Evolutionary conservation across 35 echinoderm and acorn worm species (phyloP).

Genomic region (Patiria miniata): DNA sequence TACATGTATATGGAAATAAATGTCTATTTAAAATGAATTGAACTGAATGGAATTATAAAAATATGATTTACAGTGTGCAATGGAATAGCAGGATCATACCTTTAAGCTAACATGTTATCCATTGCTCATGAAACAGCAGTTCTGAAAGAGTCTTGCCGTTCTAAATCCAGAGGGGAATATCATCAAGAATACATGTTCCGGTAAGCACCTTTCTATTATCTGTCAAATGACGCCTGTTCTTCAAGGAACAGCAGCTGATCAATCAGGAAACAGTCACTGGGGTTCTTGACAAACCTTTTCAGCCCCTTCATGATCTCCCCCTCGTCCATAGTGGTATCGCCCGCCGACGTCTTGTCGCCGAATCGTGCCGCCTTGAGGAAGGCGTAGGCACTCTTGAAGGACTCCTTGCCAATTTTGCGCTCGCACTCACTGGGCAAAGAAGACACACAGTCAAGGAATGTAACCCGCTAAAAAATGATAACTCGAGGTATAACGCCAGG

Average conservation of each 20-base stretch:
- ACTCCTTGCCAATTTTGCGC: slow-evolving; percentile 87
- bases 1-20: too few species aligned
- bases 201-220: neutral
- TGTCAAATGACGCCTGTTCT: slow-evolving; percentile 53
- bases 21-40: too few species aligned
- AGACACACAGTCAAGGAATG: slow-evolving; percentile 44
- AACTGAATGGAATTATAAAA: too few species aligned
- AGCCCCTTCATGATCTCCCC: slow-evolving; percentile 77
- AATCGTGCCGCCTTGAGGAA: slow-evolving; percentile 94
- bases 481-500: too few species aligned
- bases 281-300: slow-evolving; percentile 82
- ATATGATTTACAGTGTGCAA: too few species aligned
- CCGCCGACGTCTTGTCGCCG: slow-evolving; percentile 57
- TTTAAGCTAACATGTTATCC: too few species aligned
- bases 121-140: neutral
- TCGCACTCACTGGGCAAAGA: slow-evolving; percentile 86
- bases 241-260: slow-evolving; percentile 94
- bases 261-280: slow-evolving; percentile 95
- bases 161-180: slow-evolving; percentile 17
- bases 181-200: neutral
- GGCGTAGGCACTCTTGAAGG: slow-evolving; percentile 87
- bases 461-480: too few species aligned
- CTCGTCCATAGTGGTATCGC: slow-evolving; percentile 72
- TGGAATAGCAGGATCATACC: too few species aligned
- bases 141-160: neutral